Base-by-base conservation (phyloP, 2,888 invertebrate genomes). In the Andrena flavipes region DNA sequence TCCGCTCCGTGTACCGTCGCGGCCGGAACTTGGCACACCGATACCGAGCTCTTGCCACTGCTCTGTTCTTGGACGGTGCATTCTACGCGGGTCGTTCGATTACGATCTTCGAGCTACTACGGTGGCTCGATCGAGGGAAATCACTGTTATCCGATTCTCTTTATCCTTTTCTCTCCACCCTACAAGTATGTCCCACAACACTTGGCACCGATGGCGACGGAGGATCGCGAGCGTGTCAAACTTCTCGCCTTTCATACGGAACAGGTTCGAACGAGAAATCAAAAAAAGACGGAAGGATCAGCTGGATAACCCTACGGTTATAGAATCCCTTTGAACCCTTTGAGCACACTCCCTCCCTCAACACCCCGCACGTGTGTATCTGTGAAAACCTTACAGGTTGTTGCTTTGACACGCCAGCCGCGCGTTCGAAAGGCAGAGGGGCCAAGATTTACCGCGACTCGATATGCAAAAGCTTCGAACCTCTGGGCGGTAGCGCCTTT, bases 381-480 rank as follows among this genome's bases (percentile, higher is more conserved):
- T 16, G n/a, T 6, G 48, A 54, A 35, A 23, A 67, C 54, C 48
- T 20, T 20, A 30, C 16, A 30, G 33, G 71, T 67, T 65, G 77
- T 77, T 65, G 62, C 78, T 72, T 35, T 67, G 78, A 62, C 48
- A 23, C 26, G 65, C 16, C n/a, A 10, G 59, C 51, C 30, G 26
- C 51, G 26, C 62, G 71, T 72, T 72, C 62, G 65, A 51, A 65
- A 80, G 69, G 78, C 69, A 74, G 54, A 3, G 48, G 70, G 74
- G 54, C 71, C 64, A 69, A 68, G 80, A 84, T 84, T 85, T 81
- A 85, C 73, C 59, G 64, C 76, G 73, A 74, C 68, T 81, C 84
- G 88, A 88, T 88, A 86, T 71, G 86, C 72, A 85, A 85, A 83
- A 68, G 83, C 71, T 68, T 76, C 80, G 88, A 76, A 85, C 79